Conservation (phyloP, 2,888 invertebrate species). For the Lampropteryx suffumata region DNA sequence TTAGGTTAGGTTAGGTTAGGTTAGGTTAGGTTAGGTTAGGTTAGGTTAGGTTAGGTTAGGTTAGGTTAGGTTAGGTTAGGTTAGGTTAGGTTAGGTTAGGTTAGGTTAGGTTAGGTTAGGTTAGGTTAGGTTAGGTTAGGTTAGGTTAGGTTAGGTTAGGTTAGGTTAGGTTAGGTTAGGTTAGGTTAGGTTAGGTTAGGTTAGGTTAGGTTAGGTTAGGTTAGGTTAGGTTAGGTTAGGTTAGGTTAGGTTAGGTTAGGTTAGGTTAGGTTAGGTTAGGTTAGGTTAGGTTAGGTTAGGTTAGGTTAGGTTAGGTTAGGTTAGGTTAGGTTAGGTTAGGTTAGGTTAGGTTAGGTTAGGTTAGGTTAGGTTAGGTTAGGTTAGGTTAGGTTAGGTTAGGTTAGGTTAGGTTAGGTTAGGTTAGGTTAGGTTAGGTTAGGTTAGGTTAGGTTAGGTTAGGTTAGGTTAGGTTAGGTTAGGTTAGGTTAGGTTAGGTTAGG, state of each 20-base stretch:
- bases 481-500: constrained; percentile 36
- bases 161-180: constrained; percentile 13
- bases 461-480: constrained; percentile 36
- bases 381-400: constrained; percentile 7
- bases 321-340: constrained; percentile 12
- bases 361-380: constrained; percentile 12
- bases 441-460: constrained; percentile 32
- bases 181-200: constrained; percentile 13
- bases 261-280: constrained; percentile 12
- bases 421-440: constrained; percentile 21
- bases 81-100: constrained; percentile 13
- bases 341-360: constrained; percentile 12
- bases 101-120: constrained; percentile 13
- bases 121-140: constrained; percentile 13
- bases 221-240: constrained; percentile 5
- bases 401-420: neutral
- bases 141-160: constrained; percentile 13
- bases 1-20: constrained; percentile 13
- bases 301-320: constrained; percentile 12
- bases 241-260: constrained; percentile 9
- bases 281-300: constrained; percentile 12
- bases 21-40: constrained; percentile 13
- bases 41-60: constrained; percentile 13
- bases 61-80: constrained; percentile 13
- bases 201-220: constrained; percentile 13